phyloP scores from a whole-genome alignment of 2,797 vertebrate genomes.

The Anguilla pacifica region DNA sequence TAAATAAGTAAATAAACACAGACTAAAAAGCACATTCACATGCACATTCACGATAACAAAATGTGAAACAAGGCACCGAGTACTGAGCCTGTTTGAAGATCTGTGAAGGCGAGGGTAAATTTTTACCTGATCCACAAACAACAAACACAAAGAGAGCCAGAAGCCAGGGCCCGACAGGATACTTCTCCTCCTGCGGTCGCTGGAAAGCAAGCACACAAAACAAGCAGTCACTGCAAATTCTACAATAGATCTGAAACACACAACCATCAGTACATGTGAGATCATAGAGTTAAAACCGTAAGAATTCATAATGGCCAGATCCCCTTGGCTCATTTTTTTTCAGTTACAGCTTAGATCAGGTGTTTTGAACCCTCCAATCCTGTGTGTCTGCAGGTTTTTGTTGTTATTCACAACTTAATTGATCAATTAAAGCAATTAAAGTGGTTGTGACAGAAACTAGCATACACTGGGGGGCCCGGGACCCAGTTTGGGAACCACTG shows the following conservation, averaged over 20 bases:
- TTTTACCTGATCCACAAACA: slow-evolving; percentile 90
- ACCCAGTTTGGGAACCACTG: too few species aligned
- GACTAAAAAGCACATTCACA: background rate
- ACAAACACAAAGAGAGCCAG: slow-evolving; percentile 94
- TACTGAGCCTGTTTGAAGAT: background rate
- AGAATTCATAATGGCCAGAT: background rate
- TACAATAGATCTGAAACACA: background rate
- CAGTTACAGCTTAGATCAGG: background rate
- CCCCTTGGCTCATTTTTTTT: background rate
- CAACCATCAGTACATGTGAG: background rate
- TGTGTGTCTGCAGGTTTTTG: background rate
- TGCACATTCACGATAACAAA: background rate
- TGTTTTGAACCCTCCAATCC: background rate
- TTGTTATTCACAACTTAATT: background rate
- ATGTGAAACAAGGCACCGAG: background rate
- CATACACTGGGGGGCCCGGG: too few species aligned
- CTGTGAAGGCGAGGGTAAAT: background rate
- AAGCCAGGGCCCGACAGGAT: slow-evolving; percentile 92
- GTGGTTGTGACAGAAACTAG: too few species aligned
- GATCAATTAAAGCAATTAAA: background rate
- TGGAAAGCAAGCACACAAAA: background rate
- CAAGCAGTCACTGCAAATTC: background rate
- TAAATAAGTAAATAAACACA: background rate
- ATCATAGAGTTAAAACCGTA: slow-evolving; percentile 9
- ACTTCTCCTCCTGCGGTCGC: slow-evolving; percentile 83